These are phyloP conservation scores for Panurus biarmicus DNA, from an alignment of 2,113 vertebrate genomes.

Conservation along the genomic window DNA sequence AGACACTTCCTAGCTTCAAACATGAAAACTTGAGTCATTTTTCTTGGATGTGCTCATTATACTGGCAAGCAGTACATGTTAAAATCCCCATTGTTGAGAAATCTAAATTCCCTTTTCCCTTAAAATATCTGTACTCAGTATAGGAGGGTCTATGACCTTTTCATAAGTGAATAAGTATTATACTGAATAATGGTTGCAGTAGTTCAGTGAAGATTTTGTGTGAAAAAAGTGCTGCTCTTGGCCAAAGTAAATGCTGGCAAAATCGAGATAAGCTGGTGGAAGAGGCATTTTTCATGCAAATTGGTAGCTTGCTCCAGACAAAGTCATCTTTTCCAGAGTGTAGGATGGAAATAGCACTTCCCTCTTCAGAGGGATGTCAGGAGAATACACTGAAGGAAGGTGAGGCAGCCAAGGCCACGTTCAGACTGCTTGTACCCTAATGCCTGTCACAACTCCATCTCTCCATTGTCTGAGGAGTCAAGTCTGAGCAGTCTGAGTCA, in stretches of 20 bases:
- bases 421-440: background rate
- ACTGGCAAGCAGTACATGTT: background rate
- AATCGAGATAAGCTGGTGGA: background rate
- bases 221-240: background rate
- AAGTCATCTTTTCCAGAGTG: background rate
- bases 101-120: background rate
- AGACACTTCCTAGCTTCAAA: conserved; percentile 27
- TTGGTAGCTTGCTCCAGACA: background rate
- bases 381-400: background rate
- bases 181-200: background rate
- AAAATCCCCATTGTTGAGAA: conserved; percentile 27
- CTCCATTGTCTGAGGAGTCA: conserved; percentile 18
- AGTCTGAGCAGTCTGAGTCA: conserved; percentile 30
- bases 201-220: background rate
- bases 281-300: background rate
- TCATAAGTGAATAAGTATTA: background rate
- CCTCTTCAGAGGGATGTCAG: background rate
- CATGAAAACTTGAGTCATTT: conserved; percentile 3
- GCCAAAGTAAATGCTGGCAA: conserved; percentile 30
- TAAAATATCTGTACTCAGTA: background rate
- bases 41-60: conserved; percentile 12
- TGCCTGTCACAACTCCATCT: conserved; percentile 7
- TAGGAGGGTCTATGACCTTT: background rate
- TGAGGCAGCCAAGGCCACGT: background rate
- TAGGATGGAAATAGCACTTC: background rate